These are phyloP conservation scores for Drosophila leontia DNA, from an alignment of 1,140 invertebrate genomes.

Conservation along the genomic window DNA sequence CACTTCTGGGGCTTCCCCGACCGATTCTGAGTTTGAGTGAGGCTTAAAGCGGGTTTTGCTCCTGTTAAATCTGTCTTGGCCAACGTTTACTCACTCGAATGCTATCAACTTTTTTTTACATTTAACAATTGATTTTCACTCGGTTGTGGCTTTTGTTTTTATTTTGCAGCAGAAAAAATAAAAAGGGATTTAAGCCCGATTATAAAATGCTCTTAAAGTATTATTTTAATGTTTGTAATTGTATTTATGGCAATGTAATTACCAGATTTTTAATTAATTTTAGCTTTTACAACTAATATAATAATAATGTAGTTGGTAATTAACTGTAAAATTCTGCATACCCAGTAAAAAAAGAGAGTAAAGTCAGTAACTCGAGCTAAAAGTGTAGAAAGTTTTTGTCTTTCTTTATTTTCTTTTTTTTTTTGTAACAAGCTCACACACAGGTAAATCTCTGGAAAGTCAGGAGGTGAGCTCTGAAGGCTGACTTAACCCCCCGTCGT, in stretches of 20 bases:
- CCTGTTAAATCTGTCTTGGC: slow-evolving; percentile 53
- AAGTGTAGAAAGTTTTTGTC: slow-evolving; percentile 70
- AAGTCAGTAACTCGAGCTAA: slow-evolving; percentile 58
- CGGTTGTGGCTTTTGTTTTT: slow-evolving; percentile 27
- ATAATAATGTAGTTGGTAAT: too few relatives aligned
- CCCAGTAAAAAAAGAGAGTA: slow-evolving; percentile 1
- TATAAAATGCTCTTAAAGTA: slow-evolving; percentile 20
- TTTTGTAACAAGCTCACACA: slow-evolving; percentile 63
- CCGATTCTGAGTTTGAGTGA: slow-evolving; percentile 21
- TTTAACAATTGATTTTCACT: slow-evolving; percentile 82
- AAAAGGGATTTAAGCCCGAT: slow-evolving; percentile 11
- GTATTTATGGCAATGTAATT: background rate
- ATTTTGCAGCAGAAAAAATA: background rate
- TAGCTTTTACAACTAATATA: background rate
- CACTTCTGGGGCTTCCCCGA: slow-evolving; percentile 55
- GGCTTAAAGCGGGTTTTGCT: slow-evolving; percentile 45
- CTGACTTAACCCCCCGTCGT: slow-evolving; percentile 47
- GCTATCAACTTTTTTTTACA: slow-evolving; percentile 77
- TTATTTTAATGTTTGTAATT: slow-evolving; percentile 1
- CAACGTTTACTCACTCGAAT: slow-evolving; percentile 75
- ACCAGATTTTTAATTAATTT: background rate
- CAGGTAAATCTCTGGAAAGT: slow-evolving; percentile 50
- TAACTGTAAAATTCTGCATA: background rate
- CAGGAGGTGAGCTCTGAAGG: background rate
- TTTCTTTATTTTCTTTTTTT: slow-evolving; percentile 45